Evolutionary conservation across 2,113 vertebrate species (phyloP).

Genomic region (Fregata magnificens): DNA sequence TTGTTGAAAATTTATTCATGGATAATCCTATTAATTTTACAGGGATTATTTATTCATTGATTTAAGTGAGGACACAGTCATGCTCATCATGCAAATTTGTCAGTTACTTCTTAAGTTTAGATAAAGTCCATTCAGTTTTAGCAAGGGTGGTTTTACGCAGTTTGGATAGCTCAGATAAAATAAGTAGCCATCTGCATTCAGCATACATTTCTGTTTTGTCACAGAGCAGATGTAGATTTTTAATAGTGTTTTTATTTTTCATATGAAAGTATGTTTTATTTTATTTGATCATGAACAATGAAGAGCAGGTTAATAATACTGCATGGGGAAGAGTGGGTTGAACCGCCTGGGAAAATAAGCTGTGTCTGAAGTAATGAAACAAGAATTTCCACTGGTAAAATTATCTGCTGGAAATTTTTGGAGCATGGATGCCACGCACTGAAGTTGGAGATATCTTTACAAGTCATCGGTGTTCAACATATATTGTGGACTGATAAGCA

Average conservation of each 20-base stretch:
- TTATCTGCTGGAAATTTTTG: neutral
- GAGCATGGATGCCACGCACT: neutral
- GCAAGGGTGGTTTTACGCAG: neutral
- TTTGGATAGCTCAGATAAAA: neutral
- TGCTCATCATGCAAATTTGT: neutral
- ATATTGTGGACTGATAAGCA: neutral
- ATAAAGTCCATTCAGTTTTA: neutral
- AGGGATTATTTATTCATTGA: neutral
- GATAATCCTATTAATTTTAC: neutral
- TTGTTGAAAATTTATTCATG: neutral
- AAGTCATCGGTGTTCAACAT: neutral
- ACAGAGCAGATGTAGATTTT: neutral
- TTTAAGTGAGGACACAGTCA: neutral
- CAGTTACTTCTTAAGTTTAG: neutral
- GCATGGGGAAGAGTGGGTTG: neutral
- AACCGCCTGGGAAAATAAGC: neutral
- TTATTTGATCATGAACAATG: neutral
- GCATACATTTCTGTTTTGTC: neutral
- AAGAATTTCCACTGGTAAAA: neutral
- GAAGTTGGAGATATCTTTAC: neutral
- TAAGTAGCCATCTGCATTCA: neutral
- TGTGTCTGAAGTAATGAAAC: neutral
- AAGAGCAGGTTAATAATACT: neutral
- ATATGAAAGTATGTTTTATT: neutral
- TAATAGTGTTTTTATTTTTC: neutral